These are phyloP conservation scores for Holotrichia oblita DNA, from an alignment of 1,140 invertebrate genomes.

Conservation along the genomic window DNA sequence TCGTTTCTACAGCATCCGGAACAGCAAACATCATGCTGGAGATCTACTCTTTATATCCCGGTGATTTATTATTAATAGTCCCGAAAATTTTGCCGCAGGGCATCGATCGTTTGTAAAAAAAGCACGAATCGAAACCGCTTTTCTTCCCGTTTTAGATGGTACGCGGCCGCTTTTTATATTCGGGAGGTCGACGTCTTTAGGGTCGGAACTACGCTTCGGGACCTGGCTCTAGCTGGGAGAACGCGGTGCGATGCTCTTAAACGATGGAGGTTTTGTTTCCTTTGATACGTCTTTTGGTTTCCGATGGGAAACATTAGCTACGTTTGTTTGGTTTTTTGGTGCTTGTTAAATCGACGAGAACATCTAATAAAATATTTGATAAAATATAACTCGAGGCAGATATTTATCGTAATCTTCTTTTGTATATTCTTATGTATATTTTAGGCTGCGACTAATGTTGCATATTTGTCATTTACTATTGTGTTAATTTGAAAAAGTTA, in stretches of 20 bases:
- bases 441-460: too few relatives aligned
- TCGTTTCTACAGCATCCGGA: not conserved
- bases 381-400: too few relatives aligned
- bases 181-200: not conserved
- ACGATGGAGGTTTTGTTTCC: not conserved
- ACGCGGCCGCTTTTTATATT: not conserved
- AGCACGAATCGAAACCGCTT: not conserved
- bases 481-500: too few relatives aligned
- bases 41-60: not conserved
- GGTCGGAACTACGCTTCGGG: not conserved
- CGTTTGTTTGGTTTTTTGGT: not conserved
- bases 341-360: not conserved
- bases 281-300: not conserved
- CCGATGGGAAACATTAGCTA: not conserved
- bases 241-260: not conserved
- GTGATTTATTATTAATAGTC: slow-evolving; percentile 22
- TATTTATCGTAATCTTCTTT: too few relatives aligned
- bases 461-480: too few relatives aligned
- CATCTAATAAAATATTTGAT: not conserved
- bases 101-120: slow-evolving; percentile 2
- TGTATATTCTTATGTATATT: too few relatives aligned
- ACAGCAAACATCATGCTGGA: not conserved
- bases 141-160: not conserved
- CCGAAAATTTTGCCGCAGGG: not conserved
- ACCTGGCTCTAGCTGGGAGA: not conserved